Evolutionary conservation across 2,888 invertebrate genomes (phyloP).

Genomic region (Eristalinus sepulchralis): DNA sequence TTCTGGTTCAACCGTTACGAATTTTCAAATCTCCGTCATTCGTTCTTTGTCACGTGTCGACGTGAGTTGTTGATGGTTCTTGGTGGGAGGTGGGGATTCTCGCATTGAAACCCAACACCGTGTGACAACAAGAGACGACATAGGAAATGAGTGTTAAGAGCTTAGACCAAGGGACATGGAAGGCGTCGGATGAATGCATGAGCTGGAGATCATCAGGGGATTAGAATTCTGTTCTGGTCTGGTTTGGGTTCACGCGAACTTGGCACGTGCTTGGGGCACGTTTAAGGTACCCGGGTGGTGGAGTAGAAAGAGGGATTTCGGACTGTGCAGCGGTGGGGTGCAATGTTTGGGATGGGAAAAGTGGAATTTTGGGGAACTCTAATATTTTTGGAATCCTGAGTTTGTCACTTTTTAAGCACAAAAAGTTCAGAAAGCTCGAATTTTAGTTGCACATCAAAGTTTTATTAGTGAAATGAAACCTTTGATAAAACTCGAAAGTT

Average conservation of each 20-base stretch:
- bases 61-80: background rate
- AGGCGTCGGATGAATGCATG: background rate
- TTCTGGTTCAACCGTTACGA: background rate
- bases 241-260: background rate
- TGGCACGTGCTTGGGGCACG: conserved; percentile 4
- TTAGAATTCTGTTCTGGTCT: background rate
- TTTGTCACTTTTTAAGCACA: too few relatives aligned
- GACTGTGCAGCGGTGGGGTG: background rate
- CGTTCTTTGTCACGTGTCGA: background rate
- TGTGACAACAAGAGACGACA: conserved; percentile 27
- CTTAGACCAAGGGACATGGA: background rate
- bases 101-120: conserved; percentile 19
- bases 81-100: background rate
- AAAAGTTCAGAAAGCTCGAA: too few relatives aligned
- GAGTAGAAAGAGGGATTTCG: too few relatives aligned
- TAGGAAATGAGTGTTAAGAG: conserved; percentile 23
- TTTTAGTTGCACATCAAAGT: too few relatives aligned
- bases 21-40: background rate
- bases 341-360: too few relatives aligned
- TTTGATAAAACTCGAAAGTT: too few relatives aligned
- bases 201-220: background rate
- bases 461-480: too few relatives aligned
- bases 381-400: too few relatives aligned
- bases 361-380: too few relatives aligned
- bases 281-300: background rate